Evolutionary conservation across 2,888 invertebrate species (phyloP), one percentile per base, ranked within the genome.

Genomic region (Fabriciana adippe): DNA sequence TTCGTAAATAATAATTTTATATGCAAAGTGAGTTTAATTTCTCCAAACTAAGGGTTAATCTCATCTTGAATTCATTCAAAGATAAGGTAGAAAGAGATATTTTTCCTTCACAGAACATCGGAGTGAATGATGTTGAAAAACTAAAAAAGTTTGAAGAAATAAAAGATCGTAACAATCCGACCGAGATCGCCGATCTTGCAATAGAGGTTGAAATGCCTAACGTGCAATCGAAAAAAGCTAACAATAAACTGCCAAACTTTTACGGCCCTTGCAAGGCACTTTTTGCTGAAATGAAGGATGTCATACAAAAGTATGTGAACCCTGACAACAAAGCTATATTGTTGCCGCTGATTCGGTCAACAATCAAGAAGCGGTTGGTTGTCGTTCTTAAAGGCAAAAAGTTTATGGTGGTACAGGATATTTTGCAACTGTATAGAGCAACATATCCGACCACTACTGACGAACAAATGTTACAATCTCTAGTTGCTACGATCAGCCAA

Each of bases 41-140:
- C 21, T 51, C n/a, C 6, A 16, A 64, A 48, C 15, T 21, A 45
- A 41, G 6, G 5, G 35, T 41, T 16, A 41, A 18, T 18, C 15
- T 21, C 11, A 13, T 47, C 47, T 13, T 48, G 21, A 59, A n/a
- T n/a, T 59, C 18, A 47, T 47, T n/a, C 4, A 35, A 55, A 59
- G 15, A 26, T n/a, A 26, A 15, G 13, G n/a, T 26, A 59, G 59
- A 59, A 48, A 48, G 21, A 21, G 6, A 15, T 50, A 3, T 64
- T 72, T 68, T 67, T 70, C 67, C 72, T 77, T 62, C 76, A 69
- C 80, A 80, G 80, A 76, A 78, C 51, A 75, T 72, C 60, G 78
- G 76, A 51, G 70, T 74, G 13, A 76, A 72, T 55, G 74, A 74
- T 55, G 59, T 72, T n/a, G 67, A 65, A 57, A 75, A 75, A 26